These are phyloP conservation scores for Metacarcinus magister DNA, from an alignment of 2,888 invertebrate species.

Conservation along the genomic window DNA sequence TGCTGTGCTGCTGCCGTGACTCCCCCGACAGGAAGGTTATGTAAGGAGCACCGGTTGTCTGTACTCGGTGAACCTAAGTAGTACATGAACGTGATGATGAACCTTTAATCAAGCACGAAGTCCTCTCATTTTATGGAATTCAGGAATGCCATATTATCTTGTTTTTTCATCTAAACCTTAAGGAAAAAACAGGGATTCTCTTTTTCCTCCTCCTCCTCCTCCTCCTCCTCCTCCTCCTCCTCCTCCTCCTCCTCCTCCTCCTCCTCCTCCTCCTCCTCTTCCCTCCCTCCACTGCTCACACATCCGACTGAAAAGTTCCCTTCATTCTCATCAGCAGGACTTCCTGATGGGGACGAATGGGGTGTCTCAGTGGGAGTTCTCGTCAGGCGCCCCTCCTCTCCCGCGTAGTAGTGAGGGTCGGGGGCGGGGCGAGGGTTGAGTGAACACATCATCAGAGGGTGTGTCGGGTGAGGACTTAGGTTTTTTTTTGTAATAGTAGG, in stretches of 20 bases:
- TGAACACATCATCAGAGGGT: neutral
- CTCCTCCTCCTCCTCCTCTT: neutral
- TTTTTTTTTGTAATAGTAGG: neutral
- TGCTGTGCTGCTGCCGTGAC: neutral
- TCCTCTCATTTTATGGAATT: no score
- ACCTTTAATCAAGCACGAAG: neutral
- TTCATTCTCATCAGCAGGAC: conserved; percentile 29
- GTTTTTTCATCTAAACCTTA: neutral
- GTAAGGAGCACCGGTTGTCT: neutral
- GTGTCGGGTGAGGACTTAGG: neutral
- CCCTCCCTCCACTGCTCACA: neutral
- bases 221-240: conserved; percentile 1
- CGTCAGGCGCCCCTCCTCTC: neutral
- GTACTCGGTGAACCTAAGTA: neutral
- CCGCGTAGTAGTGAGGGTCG: neutral
- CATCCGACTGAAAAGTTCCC: neutral
- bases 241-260: conserved; percentile 39
- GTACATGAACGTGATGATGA: neutral
- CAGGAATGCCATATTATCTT: neutral
- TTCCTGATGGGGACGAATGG: conserved; percentile 48
- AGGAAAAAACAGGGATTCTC: neutral
- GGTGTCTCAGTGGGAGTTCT: neutral
- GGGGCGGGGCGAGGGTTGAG: neutral
- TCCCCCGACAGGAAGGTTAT: neutral
- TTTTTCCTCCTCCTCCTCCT: neutral